These are phyloP conservation scores for Excalfactoria chinensis DNA, from an alignment of 2,113 vertebrate species.

Conservation along the genomic window DNA sequence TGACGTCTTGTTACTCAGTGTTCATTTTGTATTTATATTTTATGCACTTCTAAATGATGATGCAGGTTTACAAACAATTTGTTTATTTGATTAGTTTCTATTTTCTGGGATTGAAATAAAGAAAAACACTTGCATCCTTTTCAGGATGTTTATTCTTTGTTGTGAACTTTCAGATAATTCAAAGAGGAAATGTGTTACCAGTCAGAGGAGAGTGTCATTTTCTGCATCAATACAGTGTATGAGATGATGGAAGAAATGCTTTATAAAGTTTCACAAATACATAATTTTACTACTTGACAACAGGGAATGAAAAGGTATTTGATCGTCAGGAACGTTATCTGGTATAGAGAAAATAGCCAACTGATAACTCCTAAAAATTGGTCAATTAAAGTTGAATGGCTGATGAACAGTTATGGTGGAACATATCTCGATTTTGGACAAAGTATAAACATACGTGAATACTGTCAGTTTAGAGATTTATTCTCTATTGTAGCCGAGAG, in stretches of 20 bases:
- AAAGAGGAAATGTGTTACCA: slow-evolving; percentile 50
- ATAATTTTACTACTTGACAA: slow-evolving; percentile 36
- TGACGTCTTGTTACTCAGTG: background rate
- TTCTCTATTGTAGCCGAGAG: slow-evolving; percentile 65
- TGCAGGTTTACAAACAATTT: background rate
- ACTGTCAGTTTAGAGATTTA: slow-evolving; percentile 65
- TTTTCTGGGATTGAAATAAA: slow-evolving; percentile 22
- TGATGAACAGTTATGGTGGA: slow-evolving; percentile 58
- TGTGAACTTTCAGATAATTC: slow-evolving; percentile 36
- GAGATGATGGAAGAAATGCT: slow-evolving; percentile 61
- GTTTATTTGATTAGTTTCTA: background rate
- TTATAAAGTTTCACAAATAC: slow-evolving; percentile 63
- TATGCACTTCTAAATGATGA: background rate
- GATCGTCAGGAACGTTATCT: slow-evolving; percentile 59
- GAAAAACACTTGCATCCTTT: background rate
- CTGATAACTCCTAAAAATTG: slow-evolving; percentile 73
- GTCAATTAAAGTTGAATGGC: slow-evolving; percentile 76
- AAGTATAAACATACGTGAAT: background rate
- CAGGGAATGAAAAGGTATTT: slow-evolving; percentile 64
- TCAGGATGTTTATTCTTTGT: slow-evolving; percentile 16
- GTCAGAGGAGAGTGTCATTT: slow-evolving; percentile 51
- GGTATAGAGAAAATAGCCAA: slow-evolving; percentile 68
- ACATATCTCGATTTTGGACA: slow-evolving; percentile 47
- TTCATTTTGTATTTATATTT: slow-evolving; percentile 29
- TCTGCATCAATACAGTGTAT: slow-evolving; percentile 68